Percentiles rank a stretch among this genome's conserved stretches.
Evolutionary conservation across 2,797 vertebrate species (phyloP).

Genomic region (Pangasius macronema): DNA sequence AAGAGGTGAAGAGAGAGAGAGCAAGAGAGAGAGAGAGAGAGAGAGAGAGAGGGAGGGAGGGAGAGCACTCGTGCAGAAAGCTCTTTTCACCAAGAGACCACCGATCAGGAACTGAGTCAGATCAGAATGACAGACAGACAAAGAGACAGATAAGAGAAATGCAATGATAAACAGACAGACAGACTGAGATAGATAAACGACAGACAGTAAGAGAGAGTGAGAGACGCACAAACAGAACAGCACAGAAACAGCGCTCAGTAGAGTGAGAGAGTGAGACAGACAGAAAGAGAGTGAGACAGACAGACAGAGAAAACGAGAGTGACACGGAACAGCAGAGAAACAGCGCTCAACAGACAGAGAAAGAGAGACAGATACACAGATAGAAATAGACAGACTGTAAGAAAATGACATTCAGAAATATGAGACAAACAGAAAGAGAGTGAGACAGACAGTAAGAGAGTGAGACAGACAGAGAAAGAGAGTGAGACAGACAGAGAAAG

Average conservation of each 20-base stretch:
- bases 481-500: neutral
- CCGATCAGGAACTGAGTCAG: neutral
- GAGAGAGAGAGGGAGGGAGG: neutral
- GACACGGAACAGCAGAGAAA: neutral
- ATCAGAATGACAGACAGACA: neutral
- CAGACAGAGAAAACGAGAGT: no score
- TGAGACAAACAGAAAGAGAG: neutral
- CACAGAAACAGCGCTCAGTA: neutral
- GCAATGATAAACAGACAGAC: no score
- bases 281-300: neutral
- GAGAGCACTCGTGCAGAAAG: neutral
- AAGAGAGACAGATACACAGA: neutral
- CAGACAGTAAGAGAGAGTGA: no score
- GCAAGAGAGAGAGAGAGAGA: neutral
- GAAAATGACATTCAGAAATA: neutral
- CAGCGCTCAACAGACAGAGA: neutral
- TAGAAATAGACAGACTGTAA: neutral
- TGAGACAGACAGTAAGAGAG: neutral
- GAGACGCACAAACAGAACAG: neutral
- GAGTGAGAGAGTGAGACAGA: neutral
- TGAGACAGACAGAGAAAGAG: neutral
- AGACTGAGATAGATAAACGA: no score
- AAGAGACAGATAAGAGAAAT: neutral
- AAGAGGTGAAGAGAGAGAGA: neutral
- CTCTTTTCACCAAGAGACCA: neutral